Evolutionary conservation across 2,113 vertebrate genomes (phyloP).

Genomic region (Phalacrocorax brasilianus): DNA sequence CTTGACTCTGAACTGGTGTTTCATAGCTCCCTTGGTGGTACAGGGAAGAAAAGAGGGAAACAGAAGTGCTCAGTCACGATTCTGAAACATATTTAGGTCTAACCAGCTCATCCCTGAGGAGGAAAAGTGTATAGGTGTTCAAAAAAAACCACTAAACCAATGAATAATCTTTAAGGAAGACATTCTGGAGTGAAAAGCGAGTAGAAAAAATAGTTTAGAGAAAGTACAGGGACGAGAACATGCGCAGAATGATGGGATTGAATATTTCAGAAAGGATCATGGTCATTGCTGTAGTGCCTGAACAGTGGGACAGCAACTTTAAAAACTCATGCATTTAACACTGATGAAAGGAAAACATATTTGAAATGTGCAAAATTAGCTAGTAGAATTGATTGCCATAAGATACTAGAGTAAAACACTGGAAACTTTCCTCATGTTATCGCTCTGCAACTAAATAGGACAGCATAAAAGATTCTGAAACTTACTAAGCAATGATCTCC

Average conservation of each 20-base stretch:
- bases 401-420: not conserved
- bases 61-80: not conserved
- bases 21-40: not conserved
- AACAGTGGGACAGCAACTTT: not conserved
- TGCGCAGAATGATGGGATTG: not conserved
- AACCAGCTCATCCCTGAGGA: not conserved
- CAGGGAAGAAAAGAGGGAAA: not conserved
- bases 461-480: not conserved
- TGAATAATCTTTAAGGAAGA: not conserved
- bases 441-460: not conserved
- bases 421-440: not conserved
- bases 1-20: not conserved
- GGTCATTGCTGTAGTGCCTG: not conserved
- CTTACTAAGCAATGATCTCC: not conserved
- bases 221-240: not conserved
- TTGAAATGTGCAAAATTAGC: not conserved
- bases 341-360: not conserved
- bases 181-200: not conserved
- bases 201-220: not conserved
- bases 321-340: not conserved
- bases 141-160: not conserved
- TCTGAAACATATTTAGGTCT: not conserved
- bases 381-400: not conserved
- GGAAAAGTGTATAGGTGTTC: not conserved
- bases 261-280: not conserved